Percentiles rank a stretch among this genome's conserved stretches.
phyloP scores from a whole-genome alignment of 2,888 invertebrate species.

The Cataglyphis albicans region DNA sequence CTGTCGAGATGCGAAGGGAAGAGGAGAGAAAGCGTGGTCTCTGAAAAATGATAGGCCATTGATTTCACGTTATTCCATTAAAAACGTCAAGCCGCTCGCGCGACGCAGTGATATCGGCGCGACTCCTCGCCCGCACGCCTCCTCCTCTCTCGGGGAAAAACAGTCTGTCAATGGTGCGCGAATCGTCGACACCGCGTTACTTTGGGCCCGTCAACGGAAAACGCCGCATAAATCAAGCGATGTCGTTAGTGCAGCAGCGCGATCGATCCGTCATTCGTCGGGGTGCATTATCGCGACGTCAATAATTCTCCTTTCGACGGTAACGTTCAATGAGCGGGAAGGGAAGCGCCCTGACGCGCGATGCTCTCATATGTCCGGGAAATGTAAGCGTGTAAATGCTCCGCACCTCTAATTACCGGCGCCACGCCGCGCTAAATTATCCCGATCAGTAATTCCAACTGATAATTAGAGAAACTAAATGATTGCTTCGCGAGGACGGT shows the following conservation, averaged over 20 bases:
- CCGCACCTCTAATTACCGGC: conserved; percentile 59
- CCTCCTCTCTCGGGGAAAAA: conserved; percentile 47
- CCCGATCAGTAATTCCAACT: conserved; percentile 52
- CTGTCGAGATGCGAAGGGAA: conserved; percentile 27
- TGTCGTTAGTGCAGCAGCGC: conserved; percentile 48
- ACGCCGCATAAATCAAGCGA: conserved; percentile 61
- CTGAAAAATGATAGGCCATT: conserved; percentile 54
- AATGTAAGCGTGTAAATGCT: conserved; percentile 27
- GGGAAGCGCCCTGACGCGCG: conserved; percentile 8
- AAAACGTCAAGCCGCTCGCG: conserved; percentile 47
- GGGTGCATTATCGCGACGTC: conserved; percentile 65
- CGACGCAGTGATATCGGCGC: conserved; percentile 29
- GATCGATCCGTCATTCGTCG: conserved; percentile 69
- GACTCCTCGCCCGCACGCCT: conserved; percentile 12
- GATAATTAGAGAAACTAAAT: conserved; percentile 65
- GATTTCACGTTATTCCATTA: conserved; percentile 59
- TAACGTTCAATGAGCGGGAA: conserved; percentile 20
- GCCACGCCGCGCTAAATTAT: conserved; percentile 47
- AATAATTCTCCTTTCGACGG: conserved; percentile 64
- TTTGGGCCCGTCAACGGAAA: conserved; percentile 49
- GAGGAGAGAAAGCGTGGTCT: neutral
- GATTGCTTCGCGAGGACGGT: conserved; percentile 46
- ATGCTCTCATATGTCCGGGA: neutral
- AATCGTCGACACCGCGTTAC: conserved; percentile 55
- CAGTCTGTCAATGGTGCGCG: conserved; percentile 55